A percentile compares a stretch with the other conserved stretches of the same genome.
Conservation (phyloP, 2,888 invertebrate species). For the Caenorhabditis uteleia region DNA sequence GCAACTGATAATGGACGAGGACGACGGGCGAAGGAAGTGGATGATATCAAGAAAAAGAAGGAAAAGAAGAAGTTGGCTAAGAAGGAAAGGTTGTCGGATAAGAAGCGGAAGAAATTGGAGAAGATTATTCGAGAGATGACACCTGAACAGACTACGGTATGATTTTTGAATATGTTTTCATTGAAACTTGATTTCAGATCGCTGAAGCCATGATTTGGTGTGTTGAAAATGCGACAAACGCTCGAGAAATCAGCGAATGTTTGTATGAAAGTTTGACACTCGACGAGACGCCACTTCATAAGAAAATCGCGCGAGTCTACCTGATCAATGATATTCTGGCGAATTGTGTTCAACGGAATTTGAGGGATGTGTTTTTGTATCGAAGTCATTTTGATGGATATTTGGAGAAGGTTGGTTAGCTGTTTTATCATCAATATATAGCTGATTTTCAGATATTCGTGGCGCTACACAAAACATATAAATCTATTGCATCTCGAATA, state of each 20-base stretch:
- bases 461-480: slow-evolving; percentile 79
- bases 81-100: too few relatives aligned
- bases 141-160: slow-evolving; percentile 75
- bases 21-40: too few relatives aligned
- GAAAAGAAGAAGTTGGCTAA: slow-evolving; percentile 8
- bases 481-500: slow-evolving; percentile 81
- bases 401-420: slow-evolving; percentile 39
- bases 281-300: slow-evolving; percentile 80
- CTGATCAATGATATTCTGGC: slow-evolving; percentile 94
- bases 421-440: slow-evolving; percentile 2
- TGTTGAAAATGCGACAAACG: slow-evolving; percentile 95
- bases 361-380: slow-evolving; percentile 92
- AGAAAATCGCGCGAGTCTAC: slow-evolving; percentile 82
- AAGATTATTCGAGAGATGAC: slow-evolving; percentile 85
- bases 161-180: neutral
- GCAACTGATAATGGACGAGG: slow-evolving; percentile 5
- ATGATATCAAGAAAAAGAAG: slow-evolving; percentile 16
- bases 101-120: slow-evolving; percentile 90
- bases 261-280: slow-evolving; percentile 78
- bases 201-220: slow-evolving; percentile 98
- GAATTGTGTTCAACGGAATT: slow-evolving; percentile 89
- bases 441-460: slow-evolving; percentile 76
- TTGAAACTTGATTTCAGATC: slow-evolving; percentile 75
- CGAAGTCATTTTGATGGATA: slow-evolving; percentile 71
- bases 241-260: slow-evolving; percentile 92